Conservation (phyloP, 92 coral and sea anemone genomes). For the Bergia puertoricense region DNA sequence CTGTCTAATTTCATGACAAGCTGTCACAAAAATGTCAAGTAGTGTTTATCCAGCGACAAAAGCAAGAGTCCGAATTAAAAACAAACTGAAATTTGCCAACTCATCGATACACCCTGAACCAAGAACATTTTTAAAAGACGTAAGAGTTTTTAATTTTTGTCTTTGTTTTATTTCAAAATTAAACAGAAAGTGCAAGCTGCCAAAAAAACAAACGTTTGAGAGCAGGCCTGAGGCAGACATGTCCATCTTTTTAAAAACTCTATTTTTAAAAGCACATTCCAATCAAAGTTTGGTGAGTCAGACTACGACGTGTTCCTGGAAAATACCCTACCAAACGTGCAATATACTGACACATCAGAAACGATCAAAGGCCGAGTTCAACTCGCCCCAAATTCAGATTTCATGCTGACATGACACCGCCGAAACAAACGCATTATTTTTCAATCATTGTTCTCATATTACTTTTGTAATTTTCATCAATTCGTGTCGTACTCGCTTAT, state of each 20-base stretch:
- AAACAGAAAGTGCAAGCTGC: background rate
- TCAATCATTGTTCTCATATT: background rate
- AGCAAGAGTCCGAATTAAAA: background rate
- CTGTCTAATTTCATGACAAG: conserved; percentile 33
- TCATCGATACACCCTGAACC: conserved; percentile 20
- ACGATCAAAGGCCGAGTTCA: conserved; percentile 19
- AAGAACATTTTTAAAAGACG: background rate
- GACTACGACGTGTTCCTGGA: background rate
- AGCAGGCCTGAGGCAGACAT: background rate
- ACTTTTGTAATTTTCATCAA: background rate
- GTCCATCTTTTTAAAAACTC: background rate
- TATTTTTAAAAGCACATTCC: background rate
- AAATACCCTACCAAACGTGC: background rate
- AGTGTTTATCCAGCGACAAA: conserved; percentile 26
- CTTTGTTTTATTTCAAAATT: background rate
- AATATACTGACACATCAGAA: background rate
- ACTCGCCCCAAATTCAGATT: background rate
- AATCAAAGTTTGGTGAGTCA: background rate
- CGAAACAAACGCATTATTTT: conserved; percentile 14
- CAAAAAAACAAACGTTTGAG: background rate
- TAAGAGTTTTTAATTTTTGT: background rate
- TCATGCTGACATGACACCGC: background rate
- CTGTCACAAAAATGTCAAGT: conserved; percentile 31
- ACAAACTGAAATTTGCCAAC: background rate
- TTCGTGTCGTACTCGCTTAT: background rate